Evolutionary conservation across 2,113 vertebrate genomes (phyloP), one percentile per base, ranked within the genome.

Genomic region (Brachyistius frenatus): DNA sequence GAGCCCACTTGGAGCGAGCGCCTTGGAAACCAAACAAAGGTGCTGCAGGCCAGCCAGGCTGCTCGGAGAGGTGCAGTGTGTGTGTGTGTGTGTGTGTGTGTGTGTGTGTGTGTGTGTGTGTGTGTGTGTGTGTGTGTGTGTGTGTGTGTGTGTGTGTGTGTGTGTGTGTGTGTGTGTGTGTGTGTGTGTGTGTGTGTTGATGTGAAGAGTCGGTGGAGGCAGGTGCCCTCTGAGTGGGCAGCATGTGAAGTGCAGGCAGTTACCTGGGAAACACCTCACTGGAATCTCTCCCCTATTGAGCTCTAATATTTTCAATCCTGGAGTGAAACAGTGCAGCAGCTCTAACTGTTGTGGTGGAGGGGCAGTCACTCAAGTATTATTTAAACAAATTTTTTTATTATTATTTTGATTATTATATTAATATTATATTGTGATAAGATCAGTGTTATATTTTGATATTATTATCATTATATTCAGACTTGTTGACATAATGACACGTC

Each of bases 11-110:
- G 50, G 77, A 84, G 71, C 4, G 58, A 79, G 81, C 67, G 8
- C 89, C 91, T 89, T 93, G 91, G 93, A 88, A 94, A 94, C 93
- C 91, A 91, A 85, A 94, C 91, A 93, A 91, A 90, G 54, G 75
- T 76, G 54, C 60, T 50, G 23, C 23, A 23, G 64, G 64, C 84
- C 64, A 44, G 72, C 32, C 2, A 10, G 50, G 58, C 54, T 15
- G 76, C 35, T 74, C 16, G 49, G 37, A 10, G 69, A 52, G 69
- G 31, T 44, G 41, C 41, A 67, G 55, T 49, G 57, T 67, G 35
- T 13, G 66, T 47, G 60, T 47, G 80, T 39, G 44, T 33, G 54
- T 67, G 78, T 57, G 61, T 62, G 71, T 62, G 57, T 71, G 55
- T 49, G 57, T 67, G 55, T 64, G 76, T 49, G 46, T 50, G 67